Base-by-base conservation (phyloP, 2,888 invertebrate genomes). In the Drosophila picticornis region DNA sequence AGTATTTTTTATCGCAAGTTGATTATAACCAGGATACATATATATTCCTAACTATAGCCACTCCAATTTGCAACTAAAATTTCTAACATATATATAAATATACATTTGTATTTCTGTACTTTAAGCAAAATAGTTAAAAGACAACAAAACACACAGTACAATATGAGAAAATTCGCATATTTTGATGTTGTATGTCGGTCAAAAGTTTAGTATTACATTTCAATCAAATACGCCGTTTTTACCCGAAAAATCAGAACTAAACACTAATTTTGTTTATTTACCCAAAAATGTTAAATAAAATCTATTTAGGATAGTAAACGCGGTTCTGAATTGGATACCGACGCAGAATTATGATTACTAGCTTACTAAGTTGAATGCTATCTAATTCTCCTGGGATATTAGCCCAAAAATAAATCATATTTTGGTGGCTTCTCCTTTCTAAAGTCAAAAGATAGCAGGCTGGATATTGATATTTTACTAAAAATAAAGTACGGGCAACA, bases 211-310 rank as follows among this genome's bases (percentile, higher is more conserved):
- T 27, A 27, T 50, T 50, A 1, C 4, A 46, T 16, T 25, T 27
- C 10, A 27, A 19, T 29, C 27, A 19, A 27, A 19, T 27, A 27
- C 10, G 43, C 22, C 43, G 22, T 43, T 11, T 11, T 43, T 22
- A 43, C 5, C 22, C 11, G 43, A 22, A 22, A 43, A 11, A 11
- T 22, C 0, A 5, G 22, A 22, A 43, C 11, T 22, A 22, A 22
- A 6, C 22, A 43, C 22, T 2, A 1, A 63, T 74, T 73, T 76
- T 61, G 52, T 85, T 77, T 78, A 72, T 78, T 80, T 72, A 72
- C 68, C 50, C 72, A 50, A 69, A 63, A 68, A 34, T 75, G 79
- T 74, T 81, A 79, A 89, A 87, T 76, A 84, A 84, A 89, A 77
- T 72, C 71, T 60, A 81, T 75, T 76, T 73, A 77, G 16, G 4